Evolutionary conservation across 2,888 invertebrate genomes (phyloP), one percentile per base, ranked within the genome.

Genomic region (Drosophila gaucha): DNA sequence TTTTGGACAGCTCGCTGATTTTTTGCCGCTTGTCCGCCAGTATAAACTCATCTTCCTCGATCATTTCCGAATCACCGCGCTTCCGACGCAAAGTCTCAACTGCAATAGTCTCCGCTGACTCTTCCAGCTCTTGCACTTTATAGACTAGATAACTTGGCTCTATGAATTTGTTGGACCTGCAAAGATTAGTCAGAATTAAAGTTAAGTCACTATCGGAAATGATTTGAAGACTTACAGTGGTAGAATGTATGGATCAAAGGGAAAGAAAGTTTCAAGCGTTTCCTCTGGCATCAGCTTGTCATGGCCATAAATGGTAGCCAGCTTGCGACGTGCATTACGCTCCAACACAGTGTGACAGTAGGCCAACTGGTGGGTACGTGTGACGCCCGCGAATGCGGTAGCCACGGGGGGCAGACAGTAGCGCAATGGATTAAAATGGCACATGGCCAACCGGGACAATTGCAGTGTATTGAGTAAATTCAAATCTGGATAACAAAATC

Each of bases 291-390:
- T 92, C 12, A 94, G 85, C 33, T 93, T 93, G 35, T 93, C 92
- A 83, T 93, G 93, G 12, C 92, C 92, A 76, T 94, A 93, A 2
- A 94, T 92, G 0, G 93, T 92, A 1, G 95, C 94, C 57, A 95
- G 88, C 55, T 92, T 92, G 46, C 93, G 93, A 44, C 96, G 93
- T 0, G 94, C 91, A 92, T 98, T 98, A 80, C 95, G 94, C 90
- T 98, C 97, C 35, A 98, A 95, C 44, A 98, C 94, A 0, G 97
- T 94, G 90, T 97, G 96, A 91, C 98, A 98, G 92, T 98, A 98
- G 0, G 96, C 97, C 52, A 99, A 93, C 89, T 98, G 98, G 90
- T 97, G 96, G 9, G 95, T 94, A 49, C 96, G 94, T 0, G 97
- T 96, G 1, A 97, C 94, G 0, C 95, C 94, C 0, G 97, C 95